phyloP scores from a whole-genome alignment of 2,888 invertebrate genomes.

The Cartodere bifasciata region DNA sequence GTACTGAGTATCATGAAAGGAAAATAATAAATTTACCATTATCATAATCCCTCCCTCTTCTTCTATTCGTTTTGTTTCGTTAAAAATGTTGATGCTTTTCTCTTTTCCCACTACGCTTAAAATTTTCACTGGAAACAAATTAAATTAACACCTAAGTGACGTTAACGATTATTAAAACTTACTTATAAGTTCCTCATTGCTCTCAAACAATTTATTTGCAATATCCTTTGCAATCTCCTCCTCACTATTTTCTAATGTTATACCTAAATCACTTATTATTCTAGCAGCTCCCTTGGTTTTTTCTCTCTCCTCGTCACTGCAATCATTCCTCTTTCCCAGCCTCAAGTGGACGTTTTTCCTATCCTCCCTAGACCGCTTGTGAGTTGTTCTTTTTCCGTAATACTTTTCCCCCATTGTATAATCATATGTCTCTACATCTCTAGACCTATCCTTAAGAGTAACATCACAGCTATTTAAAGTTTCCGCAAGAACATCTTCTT shows the following conservation, averaged over 20 bases:
- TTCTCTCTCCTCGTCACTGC: constrained; percentile 26
- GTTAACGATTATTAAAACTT: constrained; percentile 26
- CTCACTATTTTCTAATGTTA: constrained; percentile 38
- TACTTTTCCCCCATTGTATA: constrained; percentile 38
- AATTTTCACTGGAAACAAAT: constrained; percentile 47
- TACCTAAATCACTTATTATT: constrained; percentile 45
- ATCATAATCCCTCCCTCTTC: constrained; percentile 77
- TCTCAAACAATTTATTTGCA: constrained; percentile 58
- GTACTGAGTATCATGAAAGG: not conserved
- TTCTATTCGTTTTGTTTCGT: constrained; percentile 71
- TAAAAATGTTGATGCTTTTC: constrained; percentile 60
- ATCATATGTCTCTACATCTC: constrained; percentile 66
- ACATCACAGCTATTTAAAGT: constrained; percentile 70
- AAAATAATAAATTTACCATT: constrained; percentile 41
- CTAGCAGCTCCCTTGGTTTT: constrained; percentile 43
- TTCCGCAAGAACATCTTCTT: constrained; percentile 69
- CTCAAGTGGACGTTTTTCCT: constrained; percentile 45
- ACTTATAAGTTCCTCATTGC: constrained; percentile 62
- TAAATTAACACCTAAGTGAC: constrained; percentile 6
- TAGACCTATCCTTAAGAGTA: constrained; percentile 49
- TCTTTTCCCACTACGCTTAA: constrained; percentile 59
- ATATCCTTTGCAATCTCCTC: constrained; percentile 58
- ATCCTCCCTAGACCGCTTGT: constrained; percentile 48
- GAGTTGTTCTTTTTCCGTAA: constrained; percentile 35
- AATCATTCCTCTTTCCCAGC: constrained; percentile 37